Evolutionary conservation across 2,888 invertebrate genomes (phyloP).

Genomic region (Allacma fusca): DNA sequence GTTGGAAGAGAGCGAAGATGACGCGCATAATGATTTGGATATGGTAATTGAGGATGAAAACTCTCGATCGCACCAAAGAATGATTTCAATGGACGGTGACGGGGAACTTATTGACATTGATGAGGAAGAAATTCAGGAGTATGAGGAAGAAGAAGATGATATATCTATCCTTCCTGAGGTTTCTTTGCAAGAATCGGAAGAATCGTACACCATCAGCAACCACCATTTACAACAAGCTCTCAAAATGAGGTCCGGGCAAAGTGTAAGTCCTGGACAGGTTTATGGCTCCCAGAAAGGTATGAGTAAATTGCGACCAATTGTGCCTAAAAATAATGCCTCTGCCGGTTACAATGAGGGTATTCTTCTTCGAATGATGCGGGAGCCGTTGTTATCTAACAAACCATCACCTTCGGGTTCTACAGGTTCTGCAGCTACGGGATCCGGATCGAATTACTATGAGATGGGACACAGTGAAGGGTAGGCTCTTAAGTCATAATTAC

Average conservation of each 20-base stretch:
- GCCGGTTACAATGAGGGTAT: conserved; percentile 55
- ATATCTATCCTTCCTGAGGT: conserved; percentile 59
- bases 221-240: conserved; percentile 52
- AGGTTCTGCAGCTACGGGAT: conserved; percentile 17
- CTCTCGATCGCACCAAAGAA: neutral
- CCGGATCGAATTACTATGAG: conserved; percentile 53
- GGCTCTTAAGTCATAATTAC: too few species aligned
- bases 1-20: conserved; percentile 40
- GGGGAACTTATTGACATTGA: conserved; percentile 36
- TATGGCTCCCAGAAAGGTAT: conserved; percentile 34
- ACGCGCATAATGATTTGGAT: conserved; percentile 51
- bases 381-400: conserved; percentile 53
- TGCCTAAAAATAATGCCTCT: conserved; percentile 48
- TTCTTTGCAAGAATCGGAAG: conserved; percentile 57
- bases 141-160: conserved; percentile 59
- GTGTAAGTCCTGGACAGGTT: conserved; percentile 5
- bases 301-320: conserved; percentile 53
- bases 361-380: conserved; percentile 59
- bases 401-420: conserved; percentile 37
- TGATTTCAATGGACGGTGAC: conserved; percentile 25
- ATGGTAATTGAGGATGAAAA: conserved; percentile 40
- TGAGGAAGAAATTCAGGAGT: conserved; percentile 49
- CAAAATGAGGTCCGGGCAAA: conserved; percentile 45
- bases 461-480: conserved; percentile 58
- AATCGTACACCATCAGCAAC: conserved; percentile 56